Base-by-base conservation (phyloP, 1,140 invertebrate species). In the Diorhabda elongata region DNA sequence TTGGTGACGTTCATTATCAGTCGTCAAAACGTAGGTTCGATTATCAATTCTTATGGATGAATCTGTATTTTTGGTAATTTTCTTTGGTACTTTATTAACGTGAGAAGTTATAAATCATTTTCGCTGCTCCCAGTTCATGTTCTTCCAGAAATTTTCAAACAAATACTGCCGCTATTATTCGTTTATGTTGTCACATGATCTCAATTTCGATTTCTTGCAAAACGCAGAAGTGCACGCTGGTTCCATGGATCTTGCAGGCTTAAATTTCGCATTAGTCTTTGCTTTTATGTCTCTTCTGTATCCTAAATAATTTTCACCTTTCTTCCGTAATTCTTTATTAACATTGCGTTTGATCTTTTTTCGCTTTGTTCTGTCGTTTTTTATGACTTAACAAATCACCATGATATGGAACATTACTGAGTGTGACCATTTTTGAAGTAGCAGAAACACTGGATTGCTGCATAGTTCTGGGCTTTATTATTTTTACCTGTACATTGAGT, bases 121-220 rank as follows among this genome's bases (percentile, higher is more conserved):
- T 64, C 63, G 63, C 63, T 64, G 63, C 44, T 64, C 63, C 63
- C 52, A 64, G 3, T 64, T 64, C 63, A 64, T 64, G n/a, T 64
- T 64, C 44, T 64, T 52, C 63, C 2, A 64, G 43, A 64, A 64
- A 64, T 11, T 52, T 52, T 47, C 9, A 64, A 64, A 64, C 63
- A 64, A 64, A 64, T 47, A 26, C 9, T 64, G 7, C 11, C 63
- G 43, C 44, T 64, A 44, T 64, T 64, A 4, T 64, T 64, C 63
- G 11, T 64, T 64, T 47, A 64, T 64, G 11, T 52, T 64, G 44
- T 64, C 44, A 64, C 63, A 64, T 64, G 63, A 47, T 42, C 47
- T 64, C 47, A 64, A 44, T 64, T 64, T 64, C 3, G 63, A 56
- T 52, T 64, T 64, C 63, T 47, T 64, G 44, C 63, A 64, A 64